phyloP scores from a whole-genome alignment of 2,888 invertebrate genomes.

The Blastobasis lacticolella region DNA sequence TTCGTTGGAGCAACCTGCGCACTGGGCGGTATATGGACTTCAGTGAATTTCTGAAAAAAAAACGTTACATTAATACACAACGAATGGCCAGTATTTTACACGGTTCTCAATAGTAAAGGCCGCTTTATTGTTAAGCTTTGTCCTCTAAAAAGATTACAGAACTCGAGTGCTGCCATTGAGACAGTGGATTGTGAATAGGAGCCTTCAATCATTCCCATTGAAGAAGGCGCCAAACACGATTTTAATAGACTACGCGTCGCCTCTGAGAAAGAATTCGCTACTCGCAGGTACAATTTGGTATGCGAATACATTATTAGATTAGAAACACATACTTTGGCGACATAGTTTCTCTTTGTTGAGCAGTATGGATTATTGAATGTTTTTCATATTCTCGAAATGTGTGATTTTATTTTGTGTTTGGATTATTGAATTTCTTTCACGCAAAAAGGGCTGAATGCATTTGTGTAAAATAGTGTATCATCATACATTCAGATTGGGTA shows the following conservation, averaged over 20 bases:
- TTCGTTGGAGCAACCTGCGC: slow-evolving; percentile 27
- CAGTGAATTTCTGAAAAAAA: slow-evolving; percentile 55
- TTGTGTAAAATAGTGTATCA: too few relatives aligned
- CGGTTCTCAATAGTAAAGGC: slow-evolving; percentile 48
- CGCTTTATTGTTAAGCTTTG: slow-evolving; percentile 54
- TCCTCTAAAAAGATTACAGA: slow-evolving; percentile 61
- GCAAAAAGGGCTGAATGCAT: too few relatives aligned
- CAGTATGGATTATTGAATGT: too few relatives aligned
- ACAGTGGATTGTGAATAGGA: slow-evolving; percentile 60
- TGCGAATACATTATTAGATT: too few relatives aligned
- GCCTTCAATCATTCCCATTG: slow-evolving; percentile 68
- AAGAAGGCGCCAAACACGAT: slow-evolving; percentile 64
- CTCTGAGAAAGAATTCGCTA: slow-evolving; percentile 48
- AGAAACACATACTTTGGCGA: too few relatives aligned
- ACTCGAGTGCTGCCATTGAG: slow-evolving; percentile 63
- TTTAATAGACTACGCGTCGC: slow-evolving; percentile 72
- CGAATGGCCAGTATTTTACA: slow-evolving; percentile 48
- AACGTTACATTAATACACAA: slow-evolving; percentile 59
- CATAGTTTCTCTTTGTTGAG: too few relatives aligned
- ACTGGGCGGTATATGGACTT: slow-evolving; percentile 51
- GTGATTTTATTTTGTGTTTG: too few relatives aligned
- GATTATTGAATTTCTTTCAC: too few relatives aligned
- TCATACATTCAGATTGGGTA: too few relatives aligned
- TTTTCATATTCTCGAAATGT: too few relatives aligned
- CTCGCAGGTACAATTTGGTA: too few relatives aligned